phyloP scores from a whole-genome alignment of 92 coral and sea anemone genomes.

The Bergia sp. region DNA sequence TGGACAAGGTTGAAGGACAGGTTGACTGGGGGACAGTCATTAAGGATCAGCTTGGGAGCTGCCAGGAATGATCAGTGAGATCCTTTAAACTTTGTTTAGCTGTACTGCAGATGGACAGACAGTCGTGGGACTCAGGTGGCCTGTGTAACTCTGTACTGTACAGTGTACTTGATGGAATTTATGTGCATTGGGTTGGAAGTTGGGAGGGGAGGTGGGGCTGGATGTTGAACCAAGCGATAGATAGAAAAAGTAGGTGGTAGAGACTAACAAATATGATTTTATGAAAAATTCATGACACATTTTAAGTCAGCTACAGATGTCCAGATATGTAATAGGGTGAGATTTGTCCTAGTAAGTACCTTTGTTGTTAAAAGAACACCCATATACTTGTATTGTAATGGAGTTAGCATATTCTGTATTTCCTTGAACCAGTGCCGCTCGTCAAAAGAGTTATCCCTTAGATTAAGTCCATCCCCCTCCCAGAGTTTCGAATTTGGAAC shows the following conservation, averaged over 20 bases:
- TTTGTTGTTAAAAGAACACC: neutral
- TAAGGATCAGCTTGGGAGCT: conserved; percentile 1
- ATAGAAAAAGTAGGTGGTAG: conserved; percentile 11
- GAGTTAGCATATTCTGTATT: neutral
- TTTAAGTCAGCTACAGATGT: neutral
- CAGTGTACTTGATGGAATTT: conserved; percentile 11
- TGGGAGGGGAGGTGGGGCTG: neutral
- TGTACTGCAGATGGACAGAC: neutral
- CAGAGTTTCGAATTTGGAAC: too few species aligned
- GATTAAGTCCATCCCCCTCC: neutral
- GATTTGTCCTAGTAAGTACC: too few species aligned
- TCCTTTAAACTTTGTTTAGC: conserved; percentile 25
- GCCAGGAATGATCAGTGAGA: conserved; percentile 7
- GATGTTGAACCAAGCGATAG: neutral
- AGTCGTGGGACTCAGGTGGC: conserved; percentile 4
- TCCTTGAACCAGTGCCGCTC: neutral
- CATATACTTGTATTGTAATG: neutral
- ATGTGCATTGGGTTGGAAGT: neutral
- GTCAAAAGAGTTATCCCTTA: neutral
- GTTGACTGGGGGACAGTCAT: neutral
- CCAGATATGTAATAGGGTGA: neutral
- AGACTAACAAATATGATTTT: neutral
- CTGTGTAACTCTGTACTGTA: neutral
- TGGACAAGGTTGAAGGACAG: conserved; percentile 10
- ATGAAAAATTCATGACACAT: neutral